Percentiles rank a stretch among this genome's conserved stretches.
phyloP scores from a whole-genome alignment of 2,113 vertebrate genomes.

The Balaenoptera acutorostrata region DNA sequence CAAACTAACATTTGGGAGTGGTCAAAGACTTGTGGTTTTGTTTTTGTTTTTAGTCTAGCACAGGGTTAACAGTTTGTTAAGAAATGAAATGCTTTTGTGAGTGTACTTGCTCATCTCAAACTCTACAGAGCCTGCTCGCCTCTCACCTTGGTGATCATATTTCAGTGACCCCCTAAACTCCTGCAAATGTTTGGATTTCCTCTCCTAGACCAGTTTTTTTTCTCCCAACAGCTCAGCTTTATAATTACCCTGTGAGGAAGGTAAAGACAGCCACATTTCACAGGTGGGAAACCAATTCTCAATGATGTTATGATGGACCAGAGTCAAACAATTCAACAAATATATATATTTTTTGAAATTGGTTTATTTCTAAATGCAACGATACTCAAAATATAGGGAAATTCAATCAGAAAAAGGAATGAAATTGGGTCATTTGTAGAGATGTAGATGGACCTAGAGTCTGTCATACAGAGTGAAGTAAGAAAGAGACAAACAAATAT shows the following conservation, averaged over 20 bases:
- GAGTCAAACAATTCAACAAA: not conserved
- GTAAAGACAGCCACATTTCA: not conserved
- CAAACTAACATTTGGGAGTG: not conserved
- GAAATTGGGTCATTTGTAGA: not conserved
- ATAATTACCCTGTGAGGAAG: not conserved
- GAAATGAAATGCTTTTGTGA: not conserved
- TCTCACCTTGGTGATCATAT: not conserved
- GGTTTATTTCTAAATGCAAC: conserved; percentile 8
- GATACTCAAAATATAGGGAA: not conserved
- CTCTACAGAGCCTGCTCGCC: not conserved
- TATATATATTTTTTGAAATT: not conserved
- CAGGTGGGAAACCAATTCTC: not conserved
- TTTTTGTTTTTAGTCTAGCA: not conserved
- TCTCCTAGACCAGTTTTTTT: not conserved
- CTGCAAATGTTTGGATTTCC: not conserved
- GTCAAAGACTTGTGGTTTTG: not conserved
- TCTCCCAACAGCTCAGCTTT: not conserved
- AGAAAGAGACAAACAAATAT: too few relatives aligned
- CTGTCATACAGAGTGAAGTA: too few relatives aligned
- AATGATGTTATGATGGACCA: not conserved
- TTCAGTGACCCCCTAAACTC: not conserved
- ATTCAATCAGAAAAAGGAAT: not conserved
- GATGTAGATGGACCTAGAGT: too few relatives aligned
- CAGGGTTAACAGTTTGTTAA: not conserved
- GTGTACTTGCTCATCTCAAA: not conserved